Evolutionary conservation across 2,113 vertebrate species (phyloP).

Genomic region (Toxotes jaculatrix): DNA sequence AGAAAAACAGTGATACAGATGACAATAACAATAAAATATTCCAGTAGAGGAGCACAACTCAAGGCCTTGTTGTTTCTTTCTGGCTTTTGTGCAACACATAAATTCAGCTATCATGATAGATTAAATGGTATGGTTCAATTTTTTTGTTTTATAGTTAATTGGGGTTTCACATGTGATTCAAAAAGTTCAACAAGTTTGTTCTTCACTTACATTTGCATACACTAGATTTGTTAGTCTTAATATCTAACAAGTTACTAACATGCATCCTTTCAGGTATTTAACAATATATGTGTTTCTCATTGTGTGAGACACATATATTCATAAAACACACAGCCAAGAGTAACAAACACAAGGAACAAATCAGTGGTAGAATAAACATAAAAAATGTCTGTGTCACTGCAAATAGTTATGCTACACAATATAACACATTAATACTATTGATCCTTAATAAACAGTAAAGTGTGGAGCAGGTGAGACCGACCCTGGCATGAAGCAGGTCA

Average conservation of each 20-base stretch:
- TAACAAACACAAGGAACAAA: not conserved
- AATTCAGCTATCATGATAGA: not conserved
- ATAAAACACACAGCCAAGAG: not conserved
- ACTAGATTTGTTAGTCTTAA: not conserved
- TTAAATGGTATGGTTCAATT: not conserved
- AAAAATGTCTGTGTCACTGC: constrained; percentile 5
- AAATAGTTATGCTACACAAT: not conserved
- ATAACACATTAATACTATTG: constrained; percentile 11
- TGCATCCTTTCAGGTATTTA: not conserved
- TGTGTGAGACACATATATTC: not conserved
- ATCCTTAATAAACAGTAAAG: constrained; percentile 32
- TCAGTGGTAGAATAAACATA: not conserved
- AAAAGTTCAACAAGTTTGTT: not conserved
- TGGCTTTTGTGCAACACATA: constrained; percentile 12
- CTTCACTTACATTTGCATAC: not conserved
- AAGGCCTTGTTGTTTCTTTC: constrained; percentile 55
- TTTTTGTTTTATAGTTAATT: not conserved
- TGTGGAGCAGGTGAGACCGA: constrained; percentile 21
- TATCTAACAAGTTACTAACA: not conserved
- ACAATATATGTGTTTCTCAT: too few relatives aligned
- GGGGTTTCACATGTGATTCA: not conserved
- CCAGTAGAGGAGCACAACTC: constrained; percentile 82
- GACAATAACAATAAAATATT: constrained; percentile 86
- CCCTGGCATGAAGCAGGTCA: constrained; percentile 26
- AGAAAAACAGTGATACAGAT: constrained; percentile 80